Percentiles rank a stretch among this genome's conserved stretches.
These are phyloP conservation scores for Endotricha flammealis DNA, from an alignment of 2,888 invertebrate species.

Conservation along the genomic window DNA sequence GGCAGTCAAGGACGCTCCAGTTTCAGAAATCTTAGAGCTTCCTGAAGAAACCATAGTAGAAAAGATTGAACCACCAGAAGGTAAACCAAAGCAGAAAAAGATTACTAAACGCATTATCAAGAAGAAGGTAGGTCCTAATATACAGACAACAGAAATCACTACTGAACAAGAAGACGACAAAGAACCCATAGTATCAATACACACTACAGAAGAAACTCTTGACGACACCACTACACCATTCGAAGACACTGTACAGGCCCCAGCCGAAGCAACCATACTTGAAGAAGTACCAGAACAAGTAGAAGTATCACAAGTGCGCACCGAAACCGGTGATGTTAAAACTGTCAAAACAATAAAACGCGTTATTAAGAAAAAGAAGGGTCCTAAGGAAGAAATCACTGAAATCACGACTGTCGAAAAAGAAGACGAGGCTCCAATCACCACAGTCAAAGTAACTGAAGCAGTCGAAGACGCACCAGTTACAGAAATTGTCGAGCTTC, in stretches of 20 bases:
- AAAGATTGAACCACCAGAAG: conserved; percentile 15
- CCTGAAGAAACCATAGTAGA: conserved; percentile 29
- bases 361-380: conserved; percentile 35
- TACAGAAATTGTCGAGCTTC: conserved; percentile 19
- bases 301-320: conserved; percentile 15
- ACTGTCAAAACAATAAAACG: conserved; percentile 22
- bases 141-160: conserved; percentile 20
- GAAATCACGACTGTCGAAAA: conserved; percentile 36
- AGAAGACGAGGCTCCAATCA: conserved; percentile 42
- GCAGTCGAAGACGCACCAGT: conserved; percentile 22
- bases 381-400: conserved; percentile 24
- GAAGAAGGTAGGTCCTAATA: conserved; percentile 29
- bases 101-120: conserved; percentile 36
- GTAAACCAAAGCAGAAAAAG: conserved; percentile 30
- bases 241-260: neutral
- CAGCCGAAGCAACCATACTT: conserved; percentile 22
- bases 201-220: conserved; percentile 29
- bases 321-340: conserved; percentile 3
- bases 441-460: conserved; percentile 16
- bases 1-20: conserved; percentile 8
- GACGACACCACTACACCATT: conserved; percentile 2
- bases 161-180: conserved; percentile 13
- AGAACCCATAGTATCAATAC: conserved; percentile 27
- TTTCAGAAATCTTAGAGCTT: conserved; percentile 29
- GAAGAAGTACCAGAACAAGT: conserved; percentile 13